Base-by-base conservation (phyloP, 1,140 invertebrate genomes). In the Ptiloglossa arizonensis region DNA sequence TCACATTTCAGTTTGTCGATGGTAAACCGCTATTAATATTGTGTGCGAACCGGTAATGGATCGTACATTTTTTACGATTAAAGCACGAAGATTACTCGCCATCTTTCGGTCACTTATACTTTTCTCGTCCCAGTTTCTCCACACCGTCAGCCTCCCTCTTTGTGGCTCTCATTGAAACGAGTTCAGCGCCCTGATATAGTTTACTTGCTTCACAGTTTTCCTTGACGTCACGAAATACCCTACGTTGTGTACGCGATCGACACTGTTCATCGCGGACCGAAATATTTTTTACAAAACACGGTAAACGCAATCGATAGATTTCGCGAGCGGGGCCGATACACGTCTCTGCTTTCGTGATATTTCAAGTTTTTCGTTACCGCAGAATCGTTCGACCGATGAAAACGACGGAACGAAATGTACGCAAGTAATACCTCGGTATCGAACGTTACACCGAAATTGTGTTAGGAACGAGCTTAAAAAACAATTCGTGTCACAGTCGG, bases 101-200 rank as follows among this genome's bases (percentile, higher is more conserved):
- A 38, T n/a, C 48, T 19, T 5, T 5, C 22, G 5, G 2, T 59
- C 24, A 54, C 52, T 74, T 48, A 22, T 22, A 17, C n/a, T n/a
- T 35, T 29, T 38, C 80, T 56, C 72, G 50, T 11, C 72, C 63
- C 67, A 66, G 38, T 80, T 72, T 77, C 72, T 35, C 22, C 15
- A 8, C n/a, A 13, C 46, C 54, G 13, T 46, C 48, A 59, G 17
- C 52, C 57, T 75, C 50, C 52, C 60, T 52, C 27, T 41, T 59
- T 54, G 22, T 50, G 54, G 27, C 69, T 74, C 59, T n/a, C 35
- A 22, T 77, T 32, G 59, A 60, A 66, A 81, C 29, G 76, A 87
- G 90, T 89, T 90, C 89, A 89, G 22, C 86, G 87, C 66, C 83
- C 87, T 67, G 52, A 70, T 56, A 87, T 89, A 87, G 63, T 87